Evolutionary conservation across 92 coral and sea anemone species (phyloP), one percentile per base, ranked within the genome.

Genomic region (Zoanthus sansibaricus): DNA sequence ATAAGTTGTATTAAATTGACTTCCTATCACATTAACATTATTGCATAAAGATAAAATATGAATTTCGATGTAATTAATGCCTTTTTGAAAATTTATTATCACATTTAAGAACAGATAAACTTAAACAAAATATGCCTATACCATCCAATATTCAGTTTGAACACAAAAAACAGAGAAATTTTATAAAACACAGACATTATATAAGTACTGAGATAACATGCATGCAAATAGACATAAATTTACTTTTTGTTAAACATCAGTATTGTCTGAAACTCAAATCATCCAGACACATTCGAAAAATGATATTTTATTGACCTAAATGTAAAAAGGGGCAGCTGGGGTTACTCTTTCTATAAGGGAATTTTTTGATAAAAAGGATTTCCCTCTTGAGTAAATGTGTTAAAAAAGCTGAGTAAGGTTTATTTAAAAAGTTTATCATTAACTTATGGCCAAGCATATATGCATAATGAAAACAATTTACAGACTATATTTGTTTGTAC

Each of bases 351-450:
- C 20, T 37, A 10, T 45, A 16, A 42, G 37, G 3, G 16, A 69
- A 69, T 42, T 62, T 61, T 78, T 79, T 44, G 44, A 45, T 9
- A 80, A 66, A 5, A 66, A 25, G 30, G 46, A 54, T 46, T 46
- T 47, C 70, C 17, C 49, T 37, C 20, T 55, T 44, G 16, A 47
- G 73, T 62, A 62, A 64, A 66, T 56, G 44, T 52, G 58, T 80
- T 80, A 64, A 47, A 80, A 80, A 80, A 13, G 74, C 64, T 64
- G 74, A 79, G 17, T 64, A 79, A 64, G 44, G 74, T 45, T 79
- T 61, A 79, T 62, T 61, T 79, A 79, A 79, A 37, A 37, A 62
- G 72, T 66, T 80, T 71, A 80, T 80, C 85, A 80, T 79, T 80
- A 80, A 80, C 45, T 33, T 80, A 80, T 64, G 59, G 59, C 66